These are phyloP conservation scores for Myiotriccus ornatus DNA, from an alignment of 2,797 vertebrate species.

Conservation along the genomic window DNA sequence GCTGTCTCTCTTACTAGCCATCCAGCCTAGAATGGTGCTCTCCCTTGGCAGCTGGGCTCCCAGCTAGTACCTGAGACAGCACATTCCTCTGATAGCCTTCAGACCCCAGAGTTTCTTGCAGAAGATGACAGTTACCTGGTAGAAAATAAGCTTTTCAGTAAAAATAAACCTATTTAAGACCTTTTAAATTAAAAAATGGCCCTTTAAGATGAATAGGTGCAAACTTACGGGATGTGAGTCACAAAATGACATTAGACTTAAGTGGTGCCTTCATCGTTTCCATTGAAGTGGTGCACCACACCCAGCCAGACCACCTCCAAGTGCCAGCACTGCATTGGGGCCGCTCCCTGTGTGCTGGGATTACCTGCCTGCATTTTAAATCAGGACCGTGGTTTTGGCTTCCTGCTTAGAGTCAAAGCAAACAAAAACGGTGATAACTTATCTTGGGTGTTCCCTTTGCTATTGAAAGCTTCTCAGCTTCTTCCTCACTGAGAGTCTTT, in stretches of 20 bases:
- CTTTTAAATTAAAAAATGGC: not conserved
- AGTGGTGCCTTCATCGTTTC: not conserved
- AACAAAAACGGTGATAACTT: not conserved
- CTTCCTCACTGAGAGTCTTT: not conserved
- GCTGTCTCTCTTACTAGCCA: not conserved
- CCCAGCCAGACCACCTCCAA: not conserved
- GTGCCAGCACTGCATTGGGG: not conserved
- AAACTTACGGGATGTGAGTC: not conserved
- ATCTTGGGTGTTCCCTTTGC: constrained; percentile 45
- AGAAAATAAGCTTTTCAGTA: not conserved
- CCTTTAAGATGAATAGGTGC: not conserved
- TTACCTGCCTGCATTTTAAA: not conserved
- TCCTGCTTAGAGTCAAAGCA: constrained; percentile 45
- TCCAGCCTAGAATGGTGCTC: not conserved
- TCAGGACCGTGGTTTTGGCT: not conserved
- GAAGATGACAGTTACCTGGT: not conserved
- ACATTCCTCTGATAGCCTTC: not conserved
- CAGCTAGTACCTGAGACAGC: not conserved
- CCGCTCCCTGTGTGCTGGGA: not conserved
- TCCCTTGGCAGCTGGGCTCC: not conserved
- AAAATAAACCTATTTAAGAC: not conserved
- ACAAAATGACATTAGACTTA: not conserved
- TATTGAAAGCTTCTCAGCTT: constrained; percentile 4
- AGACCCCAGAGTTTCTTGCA: not conserved
- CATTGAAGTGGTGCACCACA: not conserved